A percentile compares a stretch with the other conserved stretches of the same genome.
Conservation (phyloP, 2,113 vertebrate genomes). For the Orthonyx spaldingii region DNA sequence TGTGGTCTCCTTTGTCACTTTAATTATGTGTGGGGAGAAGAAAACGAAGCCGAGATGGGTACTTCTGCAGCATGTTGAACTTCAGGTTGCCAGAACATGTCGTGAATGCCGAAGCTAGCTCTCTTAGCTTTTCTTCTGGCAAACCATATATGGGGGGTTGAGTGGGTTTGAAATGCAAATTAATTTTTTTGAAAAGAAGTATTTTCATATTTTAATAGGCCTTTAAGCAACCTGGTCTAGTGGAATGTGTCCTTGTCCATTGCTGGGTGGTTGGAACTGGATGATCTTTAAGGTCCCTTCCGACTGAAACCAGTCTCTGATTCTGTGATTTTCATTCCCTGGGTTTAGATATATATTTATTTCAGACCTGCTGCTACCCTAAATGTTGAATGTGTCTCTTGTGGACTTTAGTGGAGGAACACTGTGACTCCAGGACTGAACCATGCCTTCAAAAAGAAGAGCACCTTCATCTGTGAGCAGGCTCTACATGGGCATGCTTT, state of each 20-base stretch:
- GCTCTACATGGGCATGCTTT: fast-evolving
- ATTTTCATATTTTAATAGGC: neutral
- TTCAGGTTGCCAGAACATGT: neutral
- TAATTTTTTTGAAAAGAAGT: neutral
- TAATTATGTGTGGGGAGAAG: neutral
- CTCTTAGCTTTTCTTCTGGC: neutral
- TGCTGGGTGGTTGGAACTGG: neutral
- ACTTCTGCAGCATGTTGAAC: neutral
- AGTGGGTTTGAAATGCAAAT: neutral
- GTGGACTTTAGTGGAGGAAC: neutral
- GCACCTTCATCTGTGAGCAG: neutral
- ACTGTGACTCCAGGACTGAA: neutral
- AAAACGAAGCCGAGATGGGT: neutral
- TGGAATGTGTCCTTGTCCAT: neutral
- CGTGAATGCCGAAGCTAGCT: neutral
- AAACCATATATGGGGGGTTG: neutral
- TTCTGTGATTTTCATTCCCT: neutral
- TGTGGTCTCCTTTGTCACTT: neutral
- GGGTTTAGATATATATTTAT: neutral
- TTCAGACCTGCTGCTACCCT: neutral
- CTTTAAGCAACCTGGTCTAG: neutral
- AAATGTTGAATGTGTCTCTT: neutral
- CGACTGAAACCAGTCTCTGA: neutral
- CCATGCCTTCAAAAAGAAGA: neutral
- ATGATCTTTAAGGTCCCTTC: neutral